phyloP scores from a whole-genome alignment of 2,888 invertebrate genomes.

The Eupithecia tripunctaria region DNA sequence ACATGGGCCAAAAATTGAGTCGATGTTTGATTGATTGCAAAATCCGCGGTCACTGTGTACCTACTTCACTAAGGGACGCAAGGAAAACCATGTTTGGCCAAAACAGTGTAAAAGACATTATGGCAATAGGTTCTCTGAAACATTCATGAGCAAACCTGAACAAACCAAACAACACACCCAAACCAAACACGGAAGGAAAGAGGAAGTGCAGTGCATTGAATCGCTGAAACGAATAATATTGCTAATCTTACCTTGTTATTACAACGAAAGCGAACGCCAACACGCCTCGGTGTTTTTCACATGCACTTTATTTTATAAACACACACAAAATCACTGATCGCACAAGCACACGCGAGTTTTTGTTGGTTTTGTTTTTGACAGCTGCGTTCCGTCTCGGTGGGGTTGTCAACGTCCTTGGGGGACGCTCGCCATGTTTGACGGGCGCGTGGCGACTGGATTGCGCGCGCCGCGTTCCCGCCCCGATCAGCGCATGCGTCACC shows the following conservation, averaged over 20 bases:
- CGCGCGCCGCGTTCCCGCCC: slow-evolving; percentile 74
- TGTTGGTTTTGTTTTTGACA: slow-evolving; percentile 39
- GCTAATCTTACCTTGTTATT: slow-evolving; percentile 66
- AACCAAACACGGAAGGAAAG: slow-evolving; percentile 31
- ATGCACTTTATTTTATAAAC: slow-evolving; percentile 55
- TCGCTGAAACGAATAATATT: slow-evolving; percentile 15
- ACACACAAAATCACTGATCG: slow-evolving; percentile 46
- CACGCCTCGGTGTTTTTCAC: slow-evolving; percentile 51
- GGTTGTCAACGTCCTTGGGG: slow-evolving; percentile 77
- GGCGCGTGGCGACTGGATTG: slow-evolving; percentile 78
- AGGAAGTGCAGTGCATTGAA: slow-evolving; percentile 26
- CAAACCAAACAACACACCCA: slow-evolving; percentile 17
- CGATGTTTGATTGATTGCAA: too few relatives aligned
- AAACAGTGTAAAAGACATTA: too few relatives aligned
- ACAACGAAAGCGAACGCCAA: slow-evolving; percentile 62
- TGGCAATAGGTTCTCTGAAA: not conserved
- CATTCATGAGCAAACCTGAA: not conserved
- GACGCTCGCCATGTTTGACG: slow-evolving; percentile 78
- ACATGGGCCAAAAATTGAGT: too few relatives aligned
- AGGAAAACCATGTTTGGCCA: too few relatives aligned
- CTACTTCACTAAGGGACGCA: too few relatives aligned
- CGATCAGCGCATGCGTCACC: slow-evolving; percentile 76
- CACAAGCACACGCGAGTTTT: slow-evolving; percentile 44
- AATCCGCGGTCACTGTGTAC: too few relatives aligned
- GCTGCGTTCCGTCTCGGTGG: slow-evolving; percentile 54